Conservation (phyloP, 2,888 invertebrate genomes). For the Crepidodera aurea region DNA sequence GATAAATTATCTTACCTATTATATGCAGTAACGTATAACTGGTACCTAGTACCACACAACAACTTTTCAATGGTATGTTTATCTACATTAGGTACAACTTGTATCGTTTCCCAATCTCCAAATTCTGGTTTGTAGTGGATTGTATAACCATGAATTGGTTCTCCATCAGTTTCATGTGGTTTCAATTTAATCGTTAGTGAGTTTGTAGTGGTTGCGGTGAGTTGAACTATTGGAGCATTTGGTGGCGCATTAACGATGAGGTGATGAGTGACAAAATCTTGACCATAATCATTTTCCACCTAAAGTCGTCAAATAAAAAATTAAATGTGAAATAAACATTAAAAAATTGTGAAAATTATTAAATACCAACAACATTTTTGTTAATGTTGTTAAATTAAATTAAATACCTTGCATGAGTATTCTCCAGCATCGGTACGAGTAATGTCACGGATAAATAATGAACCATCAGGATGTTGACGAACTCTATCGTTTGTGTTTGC, state of each 20-base stretch:
- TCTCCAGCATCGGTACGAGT: slow-evolving; percentile 91
- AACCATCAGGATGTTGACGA: slow-evolving; percentile 87
- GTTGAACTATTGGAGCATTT: slow-evolving; percentile 68
- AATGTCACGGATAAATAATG: slow-evolving; percentile 88
- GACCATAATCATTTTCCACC: slow-evolving; percentile 91
- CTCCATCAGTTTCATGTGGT: slow-evolving; percentile 79
- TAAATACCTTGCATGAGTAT: slow-evolving; percentile 76
- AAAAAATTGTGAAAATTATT: background rate
- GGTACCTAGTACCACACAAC: slow-evolving; percentile 92
- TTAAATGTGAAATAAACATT: background rate
- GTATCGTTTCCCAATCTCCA: slow-evolving; percentile 91
- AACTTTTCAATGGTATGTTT: slow-evolving; percentile 87
- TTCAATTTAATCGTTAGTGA: slow-evolving; percentile 77
- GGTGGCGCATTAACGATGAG: slow-evolving; percentile 85
- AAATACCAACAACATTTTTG: too few species aligned
- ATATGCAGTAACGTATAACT: slow-evolving; percentile 91
- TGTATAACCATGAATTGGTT: slow-evolving; percentile 91
- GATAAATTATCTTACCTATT: slow-evolving; percentile 88
- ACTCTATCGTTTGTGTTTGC: slow-evolving; percentile 83
- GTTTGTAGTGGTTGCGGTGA: slow-evolving; percentile 79
- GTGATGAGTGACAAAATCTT: slow-evolving; percentile 90
- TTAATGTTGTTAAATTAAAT: too few species aligned
- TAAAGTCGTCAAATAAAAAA: slow-evolving; percentile 49
- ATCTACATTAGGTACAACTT: slow-evolving; percentile 74
- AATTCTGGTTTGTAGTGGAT: slow-evolving; percentile 94